Base-by-base conservation (phyloP, 2,797 vertebrate genomes). In the Anguilla obscura region DNA sequence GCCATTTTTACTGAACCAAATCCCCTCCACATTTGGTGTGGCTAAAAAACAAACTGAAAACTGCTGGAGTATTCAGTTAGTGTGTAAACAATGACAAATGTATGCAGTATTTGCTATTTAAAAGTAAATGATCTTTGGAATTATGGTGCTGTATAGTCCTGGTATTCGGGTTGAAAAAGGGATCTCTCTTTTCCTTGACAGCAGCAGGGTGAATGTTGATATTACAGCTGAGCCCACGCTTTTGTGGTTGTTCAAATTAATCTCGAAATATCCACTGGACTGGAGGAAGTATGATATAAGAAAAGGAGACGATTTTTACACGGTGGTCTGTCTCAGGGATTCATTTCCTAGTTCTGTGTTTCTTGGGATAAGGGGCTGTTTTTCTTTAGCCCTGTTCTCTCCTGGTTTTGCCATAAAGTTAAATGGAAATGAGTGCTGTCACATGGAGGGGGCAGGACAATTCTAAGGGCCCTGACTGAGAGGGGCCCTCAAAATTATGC, bases 321-420 rank as follows among this genome's bases (percentile, higher is more conserved):
- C 79, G 89, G 86, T 85, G 85, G 84, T 92, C 58, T 79, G 86
- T 83, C 86, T 87, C 48, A 88, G 82, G 74, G 45, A 88, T 86
- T 86, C 36, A 54, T 88, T 50, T 82, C 60, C 86, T 86, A 88
- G 50, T 56, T 71, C 86, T 87, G 54, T 89, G 36, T 88, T 84
- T 88, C 86, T 89, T 66, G 88, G 79, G 85, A 58, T 85, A 88
- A 87, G 18, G 12, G 82, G 85, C 40, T 88, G 40, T 86, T 90
- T 88, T 91, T 85, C 40, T 45, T 56, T 14, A 60, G 16, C 63
- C 60, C 76, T 85, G 63, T 71, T 36, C 36, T 76, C 66, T 79
- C 85, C 45, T 63, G 88, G 30, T 88, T 91, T 91, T 88, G 90
- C 82, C 88, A 88, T 87, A 85, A 80, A 88, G 87, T 56, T 30